phyloP scores from a whole-genome alignment of 2,888 invertebrate genomes.

The Amiota minor region DNA sequence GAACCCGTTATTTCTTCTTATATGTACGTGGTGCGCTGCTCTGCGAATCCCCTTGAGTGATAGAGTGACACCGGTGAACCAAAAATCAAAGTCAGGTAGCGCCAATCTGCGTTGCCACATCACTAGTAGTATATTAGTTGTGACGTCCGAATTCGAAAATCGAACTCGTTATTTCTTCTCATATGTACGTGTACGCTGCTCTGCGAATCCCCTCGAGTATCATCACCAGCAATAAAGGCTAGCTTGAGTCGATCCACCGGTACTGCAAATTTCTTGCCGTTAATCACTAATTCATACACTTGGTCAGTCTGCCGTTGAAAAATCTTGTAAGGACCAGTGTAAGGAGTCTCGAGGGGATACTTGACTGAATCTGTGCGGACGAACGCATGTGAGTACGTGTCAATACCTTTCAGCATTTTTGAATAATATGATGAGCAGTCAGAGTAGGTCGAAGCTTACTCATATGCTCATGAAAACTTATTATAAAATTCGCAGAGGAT shows the following conservation, averaged over 20 bases:
- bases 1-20: no score
- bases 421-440: conserved; percentile 35
- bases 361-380: conserved; percentile 33
- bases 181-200: neutral
- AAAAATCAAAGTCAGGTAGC: no score
- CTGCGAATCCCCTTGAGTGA: no score
- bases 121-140: conserved; percentile 5
- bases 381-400: conserved; percentile 40
- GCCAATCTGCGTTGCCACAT: no score
- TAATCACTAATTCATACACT: conserved; percentile 14
- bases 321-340: conserved; percentile 50
- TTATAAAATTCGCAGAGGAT: conserved; percentile 28
- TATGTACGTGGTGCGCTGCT: no score
- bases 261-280: conserved; percentile 11
- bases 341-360: conserved; percentile 46
- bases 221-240: conserved; percentile 1
- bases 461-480: conserved; percentile 37
- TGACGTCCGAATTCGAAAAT: conserved; percentile 22
- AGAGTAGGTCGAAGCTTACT: conserved; percentile 35
- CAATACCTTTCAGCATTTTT: conserved; percentile 35
- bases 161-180: conserved; percentile 13
- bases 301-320: conserved; percentile 33
- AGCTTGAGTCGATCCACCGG: conserved; percentile 8
- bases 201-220: neutral
- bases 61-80: no score